Evolutionary conservation across 1,140 invertebrate genomes (phyloP).

Genomic region (Ceratina calcarata): DNA sequence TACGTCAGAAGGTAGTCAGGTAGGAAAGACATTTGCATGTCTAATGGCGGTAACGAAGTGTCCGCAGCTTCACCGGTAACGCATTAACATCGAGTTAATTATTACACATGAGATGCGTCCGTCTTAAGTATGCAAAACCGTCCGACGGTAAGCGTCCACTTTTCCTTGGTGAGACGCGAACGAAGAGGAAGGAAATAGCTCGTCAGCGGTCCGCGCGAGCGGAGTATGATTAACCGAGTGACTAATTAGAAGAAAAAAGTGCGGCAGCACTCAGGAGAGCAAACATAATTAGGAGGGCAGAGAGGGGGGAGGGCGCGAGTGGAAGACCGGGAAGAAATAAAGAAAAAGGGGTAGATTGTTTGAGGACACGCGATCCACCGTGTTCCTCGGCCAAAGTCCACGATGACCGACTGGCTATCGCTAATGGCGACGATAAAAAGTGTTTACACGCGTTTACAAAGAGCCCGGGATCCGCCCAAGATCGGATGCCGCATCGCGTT

Average conservation of each 20-base stretch:
- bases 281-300: constrained; percentile 76
- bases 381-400: constrained; percentile 51
- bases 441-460: constrained; percentile 67
- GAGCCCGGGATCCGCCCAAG: constrained; percentile 62
- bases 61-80: not conserved
- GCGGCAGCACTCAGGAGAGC: constrained; percentile 68
- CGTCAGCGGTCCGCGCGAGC: constrained; percentile 26
- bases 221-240: constrained; percentile 65
- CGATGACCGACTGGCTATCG: constrained; percentile 70
- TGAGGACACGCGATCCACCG: constrained; percentile 75
- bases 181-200: not conserved
- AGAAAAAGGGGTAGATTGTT: constrained; percentile 75
- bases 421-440: constrained; percentile 74
- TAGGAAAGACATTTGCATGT: not conserved
- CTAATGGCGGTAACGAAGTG: not conserved
- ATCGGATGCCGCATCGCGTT: constrained; percentile 44
- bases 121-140: constrained; percentile 23
- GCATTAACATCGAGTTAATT: constrained; percentile 17
- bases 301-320: constrained; percentile 63
- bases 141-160: not conserved
- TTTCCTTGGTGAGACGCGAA: constrained; percentile 6
- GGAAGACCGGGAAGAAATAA: constrained; percentile 65
- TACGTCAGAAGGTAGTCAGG: not conserved
- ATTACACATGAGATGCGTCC: constrained; percentile 16
- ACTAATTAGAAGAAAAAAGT: constrained; percentile 74